These are phyloP conservation scores for Betta splendens DNA, from an alignment of 2,797 vertebrate species.

Conservation along the genomic window DNA sequence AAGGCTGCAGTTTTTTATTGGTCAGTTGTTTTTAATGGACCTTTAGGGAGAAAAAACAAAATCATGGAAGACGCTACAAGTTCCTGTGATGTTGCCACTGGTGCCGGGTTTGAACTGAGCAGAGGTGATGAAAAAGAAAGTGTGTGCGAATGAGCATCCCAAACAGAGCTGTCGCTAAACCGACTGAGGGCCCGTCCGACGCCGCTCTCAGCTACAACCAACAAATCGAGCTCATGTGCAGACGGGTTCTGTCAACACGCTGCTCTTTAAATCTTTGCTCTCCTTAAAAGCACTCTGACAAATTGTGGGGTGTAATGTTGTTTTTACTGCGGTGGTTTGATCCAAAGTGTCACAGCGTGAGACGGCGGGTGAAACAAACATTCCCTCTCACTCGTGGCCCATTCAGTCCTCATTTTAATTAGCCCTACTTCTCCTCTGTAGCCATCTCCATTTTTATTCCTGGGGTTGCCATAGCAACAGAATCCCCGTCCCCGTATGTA, in stretches of 20 bases:
- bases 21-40: too few species aligned
- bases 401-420: constrained; percentile 30
- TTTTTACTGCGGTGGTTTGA: neutral
- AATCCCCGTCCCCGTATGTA: constrained; percentile 16
- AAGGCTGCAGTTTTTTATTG: too few species aligned
- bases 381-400: constrained; percentile 4
- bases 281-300: neutral
- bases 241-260: neutral
- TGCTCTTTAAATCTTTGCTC: neutral
- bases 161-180: neutral
- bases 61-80: too few species aligned
- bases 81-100: too few species aligned
- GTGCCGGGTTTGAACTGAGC: too few species aligned
- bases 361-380: constrained; percentile 9
- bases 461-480: constrained; percentile 35
- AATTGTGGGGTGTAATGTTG: neutral
- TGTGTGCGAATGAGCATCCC: neutral
- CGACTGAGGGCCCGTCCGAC: neutral
- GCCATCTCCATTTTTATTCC: constrained; percentile 11
- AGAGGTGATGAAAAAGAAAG: too few species aligned
- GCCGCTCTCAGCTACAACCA: neutral
- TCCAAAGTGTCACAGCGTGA: neutral
- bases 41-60: too few species aligned
- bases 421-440: constrained; percentile 15
- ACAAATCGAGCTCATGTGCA: neutral